These are phyloP conservation scores for Axinella damicornis DNA, from an alignment of 37 sponge, comb jelly and placozoan species.

Conservation along the genomic window DNA sequence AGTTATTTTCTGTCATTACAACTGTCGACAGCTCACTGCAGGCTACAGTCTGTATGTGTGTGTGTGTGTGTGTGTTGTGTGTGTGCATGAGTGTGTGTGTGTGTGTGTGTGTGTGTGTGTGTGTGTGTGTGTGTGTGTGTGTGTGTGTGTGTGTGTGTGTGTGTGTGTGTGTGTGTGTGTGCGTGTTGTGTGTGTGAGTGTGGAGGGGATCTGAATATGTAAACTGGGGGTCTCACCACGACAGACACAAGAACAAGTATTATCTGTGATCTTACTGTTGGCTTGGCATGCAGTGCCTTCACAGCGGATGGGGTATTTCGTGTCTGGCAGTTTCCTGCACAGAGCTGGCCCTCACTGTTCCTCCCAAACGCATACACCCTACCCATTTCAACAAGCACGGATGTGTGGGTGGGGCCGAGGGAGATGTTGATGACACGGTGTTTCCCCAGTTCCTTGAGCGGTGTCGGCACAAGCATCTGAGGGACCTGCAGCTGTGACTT, in stretches of 20 bases:
- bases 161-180: too few species aligned
- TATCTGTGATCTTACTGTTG: conserved; percentile 55
- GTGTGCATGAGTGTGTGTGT: too few species aligned
- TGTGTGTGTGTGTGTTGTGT: too few species aligned
- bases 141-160: too few species aligned
- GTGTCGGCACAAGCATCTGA: conserved; percentile 55
- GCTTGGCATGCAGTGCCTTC: conserved; percentile 46
- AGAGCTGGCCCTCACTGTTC: conserved; percentile 92
- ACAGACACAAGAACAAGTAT: neutral
- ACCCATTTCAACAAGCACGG: conserved; percentile 85
- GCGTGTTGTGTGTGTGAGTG: too few species aligned
- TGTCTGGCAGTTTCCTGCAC: conserved; percentile 59
- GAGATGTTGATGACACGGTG: conserved; percentile 90
- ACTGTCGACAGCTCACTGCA: conserved; percentile 85
- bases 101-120: too few species aligned
- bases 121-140: too few species aligned
- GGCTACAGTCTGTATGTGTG: conserved; percentile 64
- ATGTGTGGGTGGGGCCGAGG: conserved; percentile 91
- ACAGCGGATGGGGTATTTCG: conserved; percentile 54
- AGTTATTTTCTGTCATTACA: conserved; percentile 77
- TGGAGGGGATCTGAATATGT: too few species aligned
- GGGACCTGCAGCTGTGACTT: conserved; percentile 77
- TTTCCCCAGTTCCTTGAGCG: conserved; percentile 84
- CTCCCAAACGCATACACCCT: conserved; percentile 91
- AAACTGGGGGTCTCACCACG: neutral